phyloP scores from a whole-genome alignment of 2,797 vertebrate genomes.

The Hirundo rustica region DNA sequence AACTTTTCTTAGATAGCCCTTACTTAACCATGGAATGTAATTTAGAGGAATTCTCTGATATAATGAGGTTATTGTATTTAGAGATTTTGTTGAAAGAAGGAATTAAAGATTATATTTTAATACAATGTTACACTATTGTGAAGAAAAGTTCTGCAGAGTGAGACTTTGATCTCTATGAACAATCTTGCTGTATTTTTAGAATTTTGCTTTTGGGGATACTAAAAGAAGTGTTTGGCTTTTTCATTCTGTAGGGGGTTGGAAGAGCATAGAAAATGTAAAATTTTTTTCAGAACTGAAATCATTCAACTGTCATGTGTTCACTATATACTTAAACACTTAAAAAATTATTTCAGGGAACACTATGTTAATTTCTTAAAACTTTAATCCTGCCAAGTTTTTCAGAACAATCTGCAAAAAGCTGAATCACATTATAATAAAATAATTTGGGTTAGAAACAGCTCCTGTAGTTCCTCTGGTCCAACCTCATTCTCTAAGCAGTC shows the following conservation, averaged over 20 bases:
- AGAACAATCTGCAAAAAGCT: not conserved
- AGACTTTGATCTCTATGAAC: not conserved
- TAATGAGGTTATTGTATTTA: not conserved
- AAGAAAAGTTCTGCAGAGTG: not conserved
- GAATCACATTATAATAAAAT: not conserved
- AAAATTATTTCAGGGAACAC: not conserved
- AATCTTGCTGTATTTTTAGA: not conserved
- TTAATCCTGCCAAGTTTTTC: not conserved
- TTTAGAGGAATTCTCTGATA: not conserved
- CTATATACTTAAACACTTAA: not conserved
- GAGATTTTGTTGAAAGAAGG: not conserved
- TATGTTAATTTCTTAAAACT: conserved; percentile 6
- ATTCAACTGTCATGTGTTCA: not conserved
- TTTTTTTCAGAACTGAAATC: not conserved
- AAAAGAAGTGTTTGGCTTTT: not conserved
- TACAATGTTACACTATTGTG: not conserved
- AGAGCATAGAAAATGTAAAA: not conserved
- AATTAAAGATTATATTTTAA: not conserved
- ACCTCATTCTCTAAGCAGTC: not conserved
- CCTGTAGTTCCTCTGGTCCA: not conserved
- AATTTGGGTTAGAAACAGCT: not conserved
- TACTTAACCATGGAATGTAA: not conserved
- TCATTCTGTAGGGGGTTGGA: not conserved
- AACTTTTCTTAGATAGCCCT: not conserved
- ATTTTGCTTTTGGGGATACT: not conserved